Conservation (phyloP, 1,140 invertebrate genomes). For the Drosophila elegans region DNA sequence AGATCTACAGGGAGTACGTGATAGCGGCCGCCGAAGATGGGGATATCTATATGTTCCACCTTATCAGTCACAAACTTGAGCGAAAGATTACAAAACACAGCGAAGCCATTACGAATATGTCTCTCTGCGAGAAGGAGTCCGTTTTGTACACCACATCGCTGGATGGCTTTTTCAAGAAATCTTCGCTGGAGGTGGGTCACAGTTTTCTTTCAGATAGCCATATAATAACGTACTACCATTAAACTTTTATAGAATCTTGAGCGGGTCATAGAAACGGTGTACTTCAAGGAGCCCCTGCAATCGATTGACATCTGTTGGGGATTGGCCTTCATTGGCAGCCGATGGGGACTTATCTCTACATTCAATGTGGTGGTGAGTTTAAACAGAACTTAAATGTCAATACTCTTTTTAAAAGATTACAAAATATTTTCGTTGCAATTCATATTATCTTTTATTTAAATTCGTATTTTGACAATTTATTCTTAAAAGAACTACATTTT, state of each 20-base stretch:
- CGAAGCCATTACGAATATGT: slow-evolving; percentile 80
- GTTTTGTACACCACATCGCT: slow-evolving; percentile 74
- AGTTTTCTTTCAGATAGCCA: neutral
- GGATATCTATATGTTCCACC: slow-evolving; percentile 86
- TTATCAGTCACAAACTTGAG: slow-evolving; percentile 84
- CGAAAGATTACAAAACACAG: slow-evolving; percentile 84
- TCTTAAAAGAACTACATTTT: too few relatives aligned
- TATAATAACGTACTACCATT: neutral
- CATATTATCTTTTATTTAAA: too few relatives aligned
- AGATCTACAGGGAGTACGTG: slow-evolving; percentile 55
- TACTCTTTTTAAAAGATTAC: too few relatives aligned
- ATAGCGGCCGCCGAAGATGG: slow-evolving; percentile 86
- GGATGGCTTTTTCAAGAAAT: slow-evolving; percentile 79
- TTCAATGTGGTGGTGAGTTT: slow-evolving; percentile 68
- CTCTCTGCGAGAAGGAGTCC: slow-evolving; percentile 51
- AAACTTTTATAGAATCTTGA: slow-evolving; percentile 63
- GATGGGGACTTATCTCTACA: slow-evolving; percentile 76
- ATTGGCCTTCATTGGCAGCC: slow-evolving; percentile 72
- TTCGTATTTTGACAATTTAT: too few relatives aligned
- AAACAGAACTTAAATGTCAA: too few relatives aligned
- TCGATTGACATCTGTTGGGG: slow-evolving; percentile 76
- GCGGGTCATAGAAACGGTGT: slow-evolving; percentile 64
- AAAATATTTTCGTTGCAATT: too few relatives aligned
- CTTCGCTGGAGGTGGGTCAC: slow-evolving; percentile 63
- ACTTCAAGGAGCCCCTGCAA: slow-evolving; percentile 78